phyloP scores from a whole-genome alignment of 2,113 vertebrate genomes.

The Marmota monax region DNA sequence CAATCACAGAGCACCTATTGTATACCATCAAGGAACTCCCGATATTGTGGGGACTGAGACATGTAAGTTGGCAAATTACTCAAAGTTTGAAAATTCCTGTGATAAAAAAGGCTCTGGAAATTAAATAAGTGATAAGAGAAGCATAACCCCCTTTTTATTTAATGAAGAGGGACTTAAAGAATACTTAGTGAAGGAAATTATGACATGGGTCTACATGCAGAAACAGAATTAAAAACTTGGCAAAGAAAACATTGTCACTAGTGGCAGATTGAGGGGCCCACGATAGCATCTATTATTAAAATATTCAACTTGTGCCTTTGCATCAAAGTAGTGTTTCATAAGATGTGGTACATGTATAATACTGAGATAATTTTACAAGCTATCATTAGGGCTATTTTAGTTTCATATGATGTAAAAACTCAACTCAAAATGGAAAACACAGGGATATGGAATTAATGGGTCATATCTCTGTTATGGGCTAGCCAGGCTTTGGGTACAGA shows the following conservation, averaged over 20 bases:
- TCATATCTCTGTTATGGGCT: not conserved
- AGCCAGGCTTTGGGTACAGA: not conserved
- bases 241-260: not conserved
- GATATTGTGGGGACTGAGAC: not conserved
- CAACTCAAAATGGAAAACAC: not conserved
- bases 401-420: not conserved
- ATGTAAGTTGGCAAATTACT: not conserved
- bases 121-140: not conserved
- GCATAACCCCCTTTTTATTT: not conserved
- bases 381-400: not conserved
- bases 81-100: not conserved
- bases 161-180: not conserved
- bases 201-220: not conserved
- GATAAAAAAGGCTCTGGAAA: not conserved
- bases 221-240: not conserved
- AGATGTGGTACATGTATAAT: not conserved
- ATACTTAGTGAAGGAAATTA: not conserved
- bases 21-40: not conserved
- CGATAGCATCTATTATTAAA: not conserved
- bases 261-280: too few relatives aligned
- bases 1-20: not conserved
- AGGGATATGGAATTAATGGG: not conserved
- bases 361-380: not conserved
- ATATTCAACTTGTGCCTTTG: not conserved
- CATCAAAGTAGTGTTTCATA: not conserved